Conservation (phyloP, 2,888 invertebrate genomes). For the Craniophora ligustri region DNA sequence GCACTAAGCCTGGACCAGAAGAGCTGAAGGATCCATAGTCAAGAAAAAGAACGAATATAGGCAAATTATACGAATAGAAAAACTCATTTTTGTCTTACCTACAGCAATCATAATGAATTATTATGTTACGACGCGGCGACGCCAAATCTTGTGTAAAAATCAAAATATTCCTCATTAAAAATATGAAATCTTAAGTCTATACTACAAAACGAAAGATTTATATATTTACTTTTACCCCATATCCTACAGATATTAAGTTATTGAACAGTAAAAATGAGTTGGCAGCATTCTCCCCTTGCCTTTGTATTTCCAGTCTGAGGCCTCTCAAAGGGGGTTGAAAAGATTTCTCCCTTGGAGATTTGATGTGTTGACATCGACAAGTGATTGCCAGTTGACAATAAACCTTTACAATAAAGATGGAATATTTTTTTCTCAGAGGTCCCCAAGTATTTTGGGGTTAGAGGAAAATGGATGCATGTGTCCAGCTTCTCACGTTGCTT, state of each 20-base stretch:
- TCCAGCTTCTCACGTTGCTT: neutral
- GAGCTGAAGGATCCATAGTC: no score
- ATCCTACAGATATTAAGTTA: constrained; percentile 23
- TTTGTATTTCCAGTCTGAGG: constrained; percentile 41
- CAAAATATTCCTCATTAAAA: no score
- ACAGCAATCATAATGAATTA: no score
- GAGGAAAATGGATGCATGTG: neutral
- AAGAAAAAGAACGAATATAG: no score
- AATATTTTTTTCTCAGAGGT: constrained; percentile 10
- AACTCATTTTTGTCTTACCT: no score
- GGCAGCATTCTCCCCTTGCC: constrained; percentile 25
- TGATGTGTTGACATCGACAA: constrained; percentile 49
- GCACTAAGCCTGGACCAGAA: no score
- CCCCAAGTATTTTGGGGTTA: neutral
- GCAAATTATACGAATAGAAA: no score
- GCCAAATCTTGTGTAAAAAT: no score
- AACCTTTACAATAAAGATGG: constrained; percentile 9
- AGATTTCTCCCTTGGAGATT: constrained; percentile 23
- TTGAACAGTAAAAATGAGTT: constrained; percentile 27
- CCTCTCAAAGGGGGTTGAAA: constrained; percentile 34
- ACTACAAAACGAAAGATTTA: no score
- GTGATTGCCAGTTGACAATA: constrained; percentile 42
- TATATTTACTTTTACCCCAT: no score
- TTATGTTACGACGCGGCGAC: no score
- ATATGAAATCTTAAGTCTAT: no score